Base-by-base conservation (phyloP, 64 coral and sea anemone species). In the Platygyra sinensis region DNA sequence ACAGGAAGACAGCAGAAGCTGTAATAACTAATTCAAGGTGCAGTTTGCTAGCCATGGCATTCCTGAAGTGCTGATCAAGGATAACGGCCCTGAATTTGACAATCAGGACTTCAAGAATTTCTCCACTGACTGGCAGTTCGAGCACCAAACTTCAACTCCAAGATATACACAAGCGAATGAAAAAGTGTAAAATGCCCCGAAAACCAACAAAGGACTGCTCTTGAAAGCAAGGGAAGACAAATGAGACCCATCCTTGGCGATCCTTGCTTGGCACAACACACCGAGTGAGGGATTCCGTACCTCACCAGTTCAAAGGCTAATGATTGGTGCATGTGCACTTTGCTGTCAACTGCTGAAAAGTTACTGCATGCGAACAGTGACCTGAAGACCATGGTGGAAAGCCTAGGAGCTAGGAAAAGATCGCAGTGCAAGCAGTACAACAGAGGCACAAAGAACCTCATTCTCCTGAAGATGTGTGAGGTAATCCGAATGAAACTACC, bases 401-500 rank as follows among this genome's bases (percentile, higher is more conserved):
- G 42, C 42, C 42, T 6, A 46, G 42, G 0, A 46, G 42, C 42
- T 46, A 46, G 42, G 42, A 46, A 46, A 46, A 46, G 42, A 46
- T 46, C 7, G 42, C 42, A 46, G 42, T 46, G 42, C 42, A 46
- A 46, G 42, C 42, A 46, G 42, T 46, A 46, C 42, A 46, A 46
- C 42, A 46, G 42, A 46, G 42, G 42, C 42, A 46, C 42, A 46
- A 46, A 46, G 42, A 46, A 46, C 42, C 42, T 46, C 42, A 46
- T 46, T 46, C 5, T 5, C 42, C 42, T 46, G 5, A 46, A 46
- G 42, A 5, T 25, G 30, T 33, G 67, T 17, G 75, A 81, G 29
- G 89, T 36, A 22, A 52, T 90, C n/a, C 18, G n/a, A 18, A 80
- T 90, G 46, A 64, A 90, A 49, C 76, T 90, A 52, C 88, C 88